Base-by-base conservation (phyloP, 2,888 invertebrate genomes). In the Ephialtes manifestator region DNA sequence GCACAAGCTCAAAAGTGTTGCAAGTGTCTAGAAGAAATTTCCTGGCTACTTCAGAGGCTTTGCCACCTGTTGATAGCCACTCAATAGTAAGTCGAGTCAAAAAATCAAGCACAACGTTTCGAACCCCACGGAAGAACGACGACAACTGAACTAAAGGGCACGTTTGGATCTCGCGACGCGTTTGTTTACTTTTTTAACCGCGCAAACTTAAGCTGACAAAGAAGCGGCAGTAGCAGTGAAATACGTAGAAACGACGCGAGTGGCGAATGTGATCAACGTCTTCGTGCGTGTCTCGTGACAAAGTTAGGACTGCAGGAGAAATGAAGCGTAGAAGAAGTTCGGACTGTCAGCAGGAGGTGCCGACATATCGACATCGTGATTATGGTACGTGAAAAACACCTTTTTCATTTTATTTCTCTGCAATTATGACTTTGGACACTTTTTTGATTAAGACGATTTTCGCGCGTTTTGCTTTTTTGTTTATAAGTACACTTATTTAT, bases 301-400 rank as follows among this genome's bases (percentile, higher is more conserved):
- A 51, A 68, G 20, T 8, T 10, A n/a, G 15, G 20, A 18, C 10
- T 35, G 35, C 20, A 4, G 8, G 55, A 72, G 87, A 20, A 53
- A 92, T 89, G 90, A 92, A 89, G 88, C 88, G 88, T 46, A 88
- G 89, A 83, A 88, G 89, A 70, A 87, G 88, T 80, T 75, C 82
- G 43, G 88, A 91, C 48, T 86, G 86, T 28, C 72, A 71, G 35
- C 60, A 81, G 24, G 88, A 89, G 28, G 85, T 75, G 35, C 55
- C 72, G 28, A 90, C 90, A 46, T 89, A 88, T 74, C 87, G 89
- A 35, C 88, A 85, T 20, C 85, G 85, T 39, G 89, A 89, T 13
- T 90, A 89, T 77, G 89, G 92, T 92, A 71, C 91, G 92, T 43
- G 24, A 24, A 51, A 63, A 1, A 5, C 7, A 15, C 31, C 24